Evolutionary conservation across 2,113 vertebrate species (phyloP), one percentile per base, ranked within the genome.

Genomic region (Tricholaema leucomelas): DNA sequence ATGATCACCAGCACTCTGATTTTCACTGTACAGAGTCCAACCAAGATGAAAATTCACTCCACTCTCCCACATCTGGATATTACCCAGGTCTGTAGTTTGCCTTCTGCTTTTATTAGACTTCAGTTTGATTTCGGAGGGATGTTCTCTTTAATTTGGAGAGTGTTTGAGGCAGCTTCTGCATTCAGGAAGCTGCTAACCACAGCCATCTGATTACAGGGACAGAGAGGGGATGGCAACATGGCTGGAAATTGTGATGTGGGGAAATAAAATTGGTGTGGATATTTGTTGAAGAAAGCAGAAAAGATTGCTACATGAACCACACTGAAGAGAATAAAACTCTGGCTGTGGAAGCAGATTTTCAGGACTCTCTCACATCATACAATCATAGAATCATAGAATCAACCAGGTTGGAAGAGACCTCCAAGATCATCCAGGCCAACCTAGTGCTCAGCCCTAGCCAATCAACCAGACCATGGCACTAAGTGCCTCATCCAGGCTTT

Each of bases 121-220:
- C 35, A 23, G 56, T 78, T 91, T 88, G 60, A 80, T 80, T 93
- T 92, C 69, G 64, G 40, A 56, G 42, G 38, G 60, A 58, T 20
- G 19, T 72, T 88, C 73, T 90, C 61, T 90, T 90, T 75, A 52
- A 90, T 90, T 91, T 86, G 44, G 24, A 54, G 83, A 85, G 19
- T 1, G 0, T 73, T 63, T 60, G 64, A 89, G 52, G 56, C 42
- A 80, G 56, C 10, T 73, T 80, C 20, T 80, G 24, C 84, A 52
- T 73, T 77, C 81, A 87, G 92, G 78, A 96, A 96, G 55, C 10
- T 74, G 33, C 89, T 82, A 94, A 94, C 56, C 69, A 83, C 75
- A 93, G 64, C 74, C n/a, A 52, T 91, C 78, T 69, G 27, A 80
- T 72, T 89, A 56, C 0, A 0, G 52, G 28, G 33, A 35, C 95